Conservation (phyloP, 1,140 invertebrate species). For the Drosophila setifemur region DNA sequence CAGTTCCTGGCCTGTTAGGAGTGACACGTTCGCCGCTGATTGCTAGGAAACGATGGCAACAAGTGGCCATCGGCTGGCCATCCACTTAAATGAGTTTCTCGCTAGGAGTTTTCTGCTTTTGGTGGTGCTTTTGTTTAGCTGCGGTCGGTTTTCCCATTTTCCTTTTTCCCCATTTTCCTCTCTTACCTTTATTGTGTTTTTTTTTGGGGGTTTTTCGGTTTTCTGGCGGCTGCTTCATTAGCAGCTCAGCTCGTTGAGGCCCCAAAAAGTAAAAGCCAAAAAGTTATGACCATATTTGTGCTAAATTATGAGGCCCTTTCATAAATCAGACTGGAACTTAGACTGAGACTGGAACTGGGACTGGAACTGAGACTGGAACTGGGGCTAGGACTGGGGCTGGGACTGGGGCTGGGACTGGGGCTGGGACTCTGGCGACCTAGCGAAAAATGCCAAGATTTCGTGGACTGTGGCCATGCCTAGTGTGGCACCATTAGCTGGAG, state of each 20-base stretch:
- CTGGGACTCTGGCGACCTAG: conserved; percentile 46
- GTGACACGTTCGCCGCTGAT: conserved; percentile 71
- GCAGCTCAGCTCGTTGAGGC: conserved; percentile 14
- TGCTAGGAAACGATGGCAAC: conserved; percentile 73
- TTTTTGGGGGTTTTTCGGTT: conserved; percentile 14
- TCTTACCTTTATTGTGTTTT: background rate
- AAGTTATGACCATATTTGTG: conserved; percentile 76
- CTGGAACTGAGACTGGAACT: too few species aligned
- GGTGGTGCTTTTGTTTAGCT: conserved; percentile 16
- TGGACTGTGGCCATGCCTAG: conserved; percentile 22
- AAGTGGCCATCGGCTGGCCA: conserved; percentile 61
- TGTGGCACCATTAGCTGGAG: conserved; percentile 41
- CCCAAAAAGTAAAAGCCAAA: conserved; percentile 70
- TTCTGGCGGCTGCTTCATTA: conserved; percentile 63
- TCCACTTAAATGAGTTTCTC: conserved; percentile 59
- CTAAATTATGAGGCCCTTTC: conserved; percentile 76
- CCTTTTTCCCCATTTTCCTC: too few species aligned
- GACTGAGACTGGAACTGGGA: too few species aligned
- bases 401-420: too few species aligned
- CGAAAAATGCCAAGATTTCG: conserved; percentile 41
- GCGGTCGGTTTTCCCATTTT: background rate
- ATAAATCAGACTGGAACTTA: conserved; percentile 71
- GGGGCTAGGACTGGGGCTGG: too few species aligned
- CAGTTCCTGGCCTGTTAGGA: conserved; percentile 36
- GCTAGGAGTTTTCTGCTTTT: conserved; percentile 15